Base-by-base conservation (phyloP, 2,113 vertebrate genomes). In the Rhinoptilus africanus region DNA sequence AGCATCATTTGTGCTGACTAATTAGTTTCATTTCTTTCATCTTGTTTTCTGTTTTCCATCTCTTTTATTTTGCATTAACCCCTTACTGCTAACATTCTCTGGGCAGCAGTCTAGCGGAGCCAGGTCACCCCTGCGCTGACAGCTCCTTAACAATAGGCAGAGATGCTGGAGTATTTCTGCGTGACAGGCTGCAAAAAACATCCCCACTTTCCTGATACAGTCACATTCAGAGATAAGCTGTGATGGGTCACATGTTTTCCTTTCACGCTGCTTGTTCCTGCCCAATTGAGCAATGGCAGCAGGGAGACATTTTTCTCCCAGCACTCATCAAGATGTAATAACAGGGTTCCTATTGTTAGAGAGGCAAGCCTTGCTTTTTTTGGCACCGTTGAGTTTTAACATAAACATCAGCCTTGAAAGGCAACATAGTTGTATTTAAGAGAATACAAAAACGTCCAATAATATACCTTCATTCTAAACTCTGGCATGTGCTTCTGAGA, bases 311-410 rank as follows among this genome's bases (percentile, higher is more conserved):
- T 94, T 87, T 95, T 95, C 53, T 88, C 78, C 34, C 62, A 89
- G 57, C 69, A 81, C 41, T 94, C 93, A 95, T 82, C 90, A 79
- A 79, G 74, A 94, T 69, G 22, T 94, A 96, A 95, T 95, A 95
- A 96, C 89, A 96, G 90, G 54, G 28, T 48, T 89, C 77, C 92
- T 92, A 88, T 85, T 96, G 87, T 96, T 66, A 92, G 56, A 59
- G 81, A 90, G 41, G 73, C 78, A 88, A 92, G 82, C n/a, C 39
- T 94, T 92, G 92, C 88, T 95, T 94, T 93, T 95, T 7, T 82
- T 95, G 93, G 91, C 94, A 86, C 53, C 0, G 2, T 19, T 64
- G 56, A 71, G 48, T 59, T 92, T 75, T 63, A 96, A 92, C 69
- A 57, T 91, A 95, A 96, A 96, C 89, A 89, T 18, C 0, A 0